Conservation (phyloP, 2,797 vertebrate genomes). For the Fringilla coelebs region DNA sequence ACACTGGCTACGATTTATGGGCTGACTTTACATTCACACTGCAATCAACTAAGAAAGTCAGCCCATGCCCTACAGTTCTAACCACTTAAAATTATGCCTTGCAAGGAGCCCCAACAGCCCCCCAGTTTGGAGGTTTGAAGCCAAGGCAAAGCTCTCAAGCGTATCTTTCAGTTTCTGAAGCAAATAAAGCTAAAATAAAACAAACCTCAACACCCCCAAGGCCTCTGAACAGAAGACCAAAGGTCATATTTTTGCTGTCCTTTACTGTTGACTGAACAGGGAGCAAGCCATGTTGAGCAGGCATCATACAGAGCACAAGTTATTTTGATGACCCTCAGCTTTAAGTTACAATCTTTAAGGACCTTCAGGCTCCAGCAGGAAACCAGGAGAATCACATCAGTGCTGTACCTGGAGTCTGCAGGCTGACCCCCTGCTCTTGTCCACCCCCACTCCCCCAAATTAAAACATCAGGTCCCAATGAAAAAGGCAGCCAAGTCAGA, state of each 20-base stretch:
- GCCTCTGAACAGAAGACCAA: background rate
- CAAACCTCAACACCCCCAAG: background rate
- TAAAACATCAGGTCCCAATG: background rate
- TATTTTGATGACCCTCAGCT: background rate
- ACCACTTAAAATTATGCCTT: background rate
- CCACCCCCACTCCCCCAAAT: accelerated
- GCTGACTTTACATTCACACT: slow-evolving; percentile 27
- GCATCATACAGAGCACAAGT: background rate
- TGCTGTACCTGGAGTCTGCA: background rate
- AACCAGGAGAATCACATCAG: background rate
- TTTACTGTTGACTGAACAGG: background rate
- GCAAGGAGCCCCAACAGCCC: background rate
- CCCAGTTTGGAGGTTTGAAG: background rate
- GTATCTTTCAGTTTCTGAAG: background rate
- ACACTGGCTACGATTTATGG: background rate
- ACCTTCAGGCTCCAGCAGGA: background rate
- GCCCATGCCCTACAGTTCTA: background rate
- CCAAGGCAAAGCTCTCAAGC: background rate
- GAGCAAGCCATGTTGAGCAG: background rate
- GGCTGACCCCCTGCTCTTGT: background rate
- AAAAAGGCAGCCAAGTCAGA: background rate
- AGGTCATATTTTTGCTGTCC: background rate
- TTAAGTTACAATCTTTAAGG: background rate
- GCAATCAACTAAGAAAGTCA: background rate
- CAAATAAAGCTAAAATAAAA: background rate